Conservation (phyloP, 2,797 vertebrate genomes). For the Xiphophorus birchmanni region DNA sequence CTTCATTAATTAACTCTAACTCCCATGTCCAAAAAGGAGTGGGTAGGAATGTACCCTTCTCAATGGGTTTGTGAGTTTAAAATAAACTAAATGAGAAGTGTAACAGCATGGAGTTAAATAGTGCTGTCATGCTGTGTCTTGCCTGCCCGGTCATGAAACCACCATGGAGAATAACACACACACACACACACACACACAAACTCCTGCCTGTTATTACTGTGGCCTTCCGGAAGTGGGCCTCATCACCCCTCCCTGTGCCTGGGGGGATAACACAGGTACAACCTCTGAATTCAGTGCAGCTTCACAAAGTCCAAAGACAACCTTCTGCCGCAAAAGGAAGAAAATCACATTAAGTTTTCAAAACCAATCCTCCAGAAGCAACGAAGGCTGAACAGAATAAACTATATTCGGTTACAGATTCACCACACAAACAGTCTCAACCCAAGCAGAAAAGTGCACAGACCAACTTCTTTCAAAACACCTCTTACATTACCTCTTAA, state of each 20-base stretch:
- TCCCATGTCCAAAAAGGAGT: not conserved
- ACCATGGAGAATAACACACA: constrained; percentile 57
- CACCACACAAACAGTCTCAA: constrained; percentile 10
- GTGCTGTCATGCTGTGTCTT: constrained; percentile 73
- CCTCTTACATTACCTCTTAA: not conserved
- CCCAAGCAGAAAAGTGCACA: not conserved
- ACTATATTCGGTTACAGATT: constrained; percentile 8
- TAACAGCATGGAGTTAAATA: constrained; percentile 5
- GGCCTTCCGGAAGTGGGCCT: constrained; percentile 78
- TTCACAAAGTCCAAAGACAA: not conserved
- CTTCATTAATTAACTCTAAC: not conserved
- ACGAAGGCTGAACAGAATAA: constrained; percentile 10
- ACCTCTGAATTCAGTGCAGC: constrained; percentile 42
- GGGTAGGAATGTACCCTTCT: not conserved
- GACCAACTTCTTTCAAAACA: constrained; percentile 19
- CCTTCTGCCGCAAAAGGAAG: constrained; percentile 2
- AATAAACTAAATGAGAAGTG: constrained; percentile 15
- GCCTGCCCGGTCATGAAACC: constrained; percentile 70
- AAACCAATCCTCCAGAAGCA: not conserved
- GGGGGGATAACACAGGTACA: constrained; percentile 68
- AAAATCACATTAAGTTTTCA: not conserved
- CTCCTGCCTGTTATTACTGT: constrained; percentile 78
- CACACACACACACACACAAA: not conserved
- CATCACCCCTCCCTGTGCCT: constrained; percentile 67
- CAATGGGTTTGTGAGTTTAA: not conserved